These are phyloP conservation scores for Fukomys damarensis DNA, from an alignment of 2,113 vertebrate genomes.

Conservation along the genomic window DNA sequence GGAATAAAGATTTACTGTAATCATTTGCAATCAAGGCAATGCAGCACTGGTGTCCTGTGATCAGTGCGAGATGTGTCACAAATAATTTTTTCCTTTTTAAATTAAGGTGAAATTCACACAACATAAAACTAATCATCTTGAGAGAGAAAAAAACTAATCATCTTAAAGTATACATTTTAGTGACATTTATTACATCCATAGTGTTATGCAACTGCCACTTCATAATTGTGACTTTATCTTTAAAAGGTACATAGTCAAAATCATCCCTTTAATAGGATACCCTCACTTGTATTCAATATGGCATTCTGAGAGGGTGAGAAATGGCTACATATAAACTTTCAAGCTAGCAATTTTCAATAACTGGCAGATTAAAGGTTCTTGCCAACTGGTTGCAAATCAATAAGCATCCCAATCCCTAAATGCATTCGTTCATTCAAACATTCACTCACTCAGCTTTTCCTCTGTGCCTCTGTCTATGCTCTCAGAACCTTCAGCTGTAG, in stretches of 20 bases:
- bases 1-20: slow-evolving; percentile 29
- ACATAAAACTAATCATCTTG: slow-evolving; percentile 6
- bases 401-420: background rate
- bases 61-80: background rate
- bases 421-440: background rate
- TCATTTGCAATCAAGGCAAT: background rate
- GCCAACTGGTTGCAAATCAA: background rate
- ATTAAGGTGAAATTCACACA: background rate
- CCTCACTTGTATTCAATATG: background rate
- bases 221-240: background rate
- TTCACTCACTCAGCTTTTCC: background rate
- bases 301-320: background rate
- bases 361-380: slow-evolving; percentile 5
- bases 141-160: slow-evolving; percentile 29
- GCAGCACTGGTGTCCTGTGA: background rate
- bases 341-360: slow-evolving; percentile 13
- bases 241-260: background rate
- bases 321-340: background rate
- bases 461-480: background rate
- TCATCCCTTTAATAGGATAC: background rate
- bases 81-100: background rate
- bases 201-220: background rate
- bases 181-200: background rate
- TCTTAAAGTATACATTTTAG: background rate
- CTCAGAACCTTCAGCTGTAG: background rate